Evolutionary conservation across 2,888 invertebrate genomes (phyloP).

Genomic region (Temnothorax rugatulus): DNA sequence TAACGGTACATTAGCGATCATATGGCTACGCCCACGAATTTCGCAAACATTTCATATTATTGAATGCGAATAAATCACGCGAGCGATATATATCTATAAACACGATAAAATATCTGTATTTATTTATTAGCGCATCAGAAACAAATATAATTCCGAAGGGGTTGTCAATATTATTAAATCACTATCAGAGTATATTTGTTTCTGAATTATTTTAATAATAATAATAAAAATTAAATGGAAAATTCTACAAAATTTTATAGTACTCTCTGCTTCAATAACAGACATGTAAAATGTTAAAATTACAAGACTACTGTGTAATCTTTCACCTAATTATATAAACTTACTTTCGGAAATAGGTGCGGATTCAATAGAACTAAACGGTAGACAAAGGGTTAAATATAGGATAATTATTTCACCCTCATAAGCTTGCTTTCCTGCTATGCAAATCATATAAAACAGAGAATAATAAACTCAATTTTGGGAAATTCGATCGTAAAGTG

Average conservation of each 20-base stretch:
- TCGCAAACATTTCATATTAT: conserved; percentile 22
- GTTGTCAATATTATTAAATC: neutral
- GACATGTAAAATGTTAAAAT: neutral
- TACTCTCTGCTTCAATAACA: too few relatives aligned
- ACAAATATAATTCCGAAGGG: neutral
- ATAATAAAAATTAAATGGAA: neutral
- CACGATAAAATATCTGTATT: neutral
- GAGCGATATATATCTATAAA: neutral
- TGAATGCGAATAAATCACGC: neutral
- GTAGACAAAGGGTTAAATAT: conserved; percentile 11
- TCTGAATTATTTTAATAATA: neutral
- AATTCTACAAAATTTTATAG: neutral
- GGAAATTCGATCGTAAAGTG: neutral
- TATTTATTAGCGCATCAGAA: neutral
- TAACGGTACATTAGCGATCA: conserved; percentile 40
- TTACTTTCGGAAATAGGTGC: neutral
- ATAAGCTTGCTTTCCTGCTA: conserved; percentile 18
- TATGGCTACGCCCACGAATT: conserved; percentile 2
- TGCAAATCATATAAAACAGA: conserved; percentile 10
- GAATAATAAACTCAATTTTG: conserved; percentile 4
- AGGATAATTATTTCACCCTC: conserved; percentile 4
- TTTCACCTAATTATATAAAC: neutral
- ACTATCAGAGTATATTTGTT: neutral
- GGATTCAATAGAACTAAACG: neutral
- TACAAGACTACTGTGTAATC: neutral